Conservation (phyloP, 53 echinoderm and acorn worm species). For the Holothuria scabra region DNA sequence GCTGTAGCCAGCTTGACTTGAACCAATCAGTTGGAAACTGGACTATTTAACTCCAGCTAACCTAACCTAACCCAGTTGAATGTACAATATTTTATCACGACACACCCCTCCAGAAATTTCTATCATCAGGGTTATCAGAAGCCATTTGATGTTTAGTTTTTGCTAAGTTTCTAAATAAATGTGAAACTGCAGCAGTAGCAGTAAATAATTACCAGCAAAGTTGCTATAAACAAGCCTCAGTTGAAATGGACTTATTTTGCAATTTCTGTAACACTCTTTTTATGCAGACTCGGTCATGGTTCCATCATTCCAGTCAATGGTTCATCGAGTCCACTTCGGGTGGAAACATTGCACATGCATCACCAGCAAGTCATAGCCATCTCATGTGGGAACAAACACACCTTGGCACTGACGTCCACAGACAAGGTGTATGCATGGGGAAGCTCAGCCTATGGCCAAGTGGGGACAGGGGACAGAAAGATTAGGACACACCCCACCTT, state of each 20-base stretch:
- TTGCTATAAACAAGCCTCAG: not conserved
- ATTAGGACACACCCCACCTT: constrained; percentile 79
- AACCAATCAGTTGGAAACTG: too few relatives aligned
- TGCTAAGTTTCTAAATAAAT: too few relatives aligned
- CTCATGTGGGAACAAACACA: constrained; percentile 93
- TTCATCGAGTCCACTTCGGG: constrained; percentile 75
- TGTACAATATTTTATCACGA: too few relatives aligned
- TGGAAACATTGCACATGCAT: constrained; percentile 88
- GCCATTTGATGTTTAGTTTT: too few relatives aligned
- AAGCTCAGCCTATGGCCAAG: constrained; percentile 80
- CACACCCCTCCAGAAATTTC: too few relatives aligned
- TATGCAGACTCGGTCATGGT: constrained; percentile 85
- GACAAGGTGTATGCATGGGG: constrained; percentile 91
- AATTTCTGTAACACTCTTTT: not conserved
- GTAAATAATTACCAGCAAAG: too few relatives aligned
- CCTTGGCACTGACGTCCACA: constrained; percentile 70
- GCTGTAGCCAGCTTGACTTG: too few relatives aligned
- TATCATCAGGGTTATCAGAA: too few relatives aligned
- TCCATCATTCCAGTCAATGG: constrained; percentile 86
- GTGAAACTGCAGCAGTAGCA: too few relatives aligned
- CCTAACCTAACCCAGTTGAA: too few relatives aligned
- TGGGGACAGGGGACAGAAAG: constrained; percentile 74
- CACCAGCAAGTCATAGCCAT: constrained; percentile 74
- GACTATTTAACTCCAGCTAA: too few relatives aligned
- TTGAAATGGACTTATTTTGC: not conserved